Base-by-base conservation (phyloP, 2,113 vertebrate species). In the Phalacrocorax pelagicus region DNA sequence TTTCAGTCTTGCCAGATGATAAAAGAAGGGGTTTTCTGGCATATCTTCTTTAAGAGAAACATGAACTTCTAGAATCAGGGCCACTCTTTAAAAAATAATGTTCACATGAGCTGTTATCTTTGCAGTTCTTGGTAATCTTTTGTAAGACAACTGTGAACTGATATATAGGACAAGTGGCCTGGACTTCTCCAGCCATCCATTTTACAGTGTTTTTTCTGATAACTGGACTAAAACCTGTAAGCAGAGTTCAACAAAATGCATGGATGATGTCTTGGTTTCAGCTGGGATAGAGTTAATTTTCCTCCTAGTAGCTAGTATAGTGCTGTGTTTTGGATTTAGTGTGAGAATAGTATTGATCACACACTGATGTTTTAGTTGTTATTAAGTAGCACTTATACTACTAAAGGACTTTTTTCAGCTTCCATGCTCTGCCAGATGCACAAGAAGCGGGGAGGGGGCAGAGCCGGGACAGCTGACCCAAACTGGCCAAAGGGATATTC, bases 81-180 rank as follows among this genome's bases (percentile, higher is more conserved):
- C 54, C 1, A 2, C 40, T 91, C 54, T 85, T 78, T 44, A 20
- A 75, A 93, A 75, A 74, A 36, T 44, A 66, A 15, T 14, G 73
- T 15, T 93, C 85, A 82, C 34, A n/a, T 59, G 65, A 85, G 44
- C 52, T 85, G 47, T 87, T 94, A 85, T 91, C 90, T 91, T 85
- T 74, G 32, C 73, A 42, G 57, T 79, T 93, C 92, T 92, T 59
- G n/a, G 38, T 81, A 87, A 94, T 75, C 71, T n/a, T 54, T 52
- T 61, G 29, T 52, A 59, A 85, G 58, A 82, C n/a, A 71, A 19
- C 70, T 78, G 27, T 29, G 40, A 72, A 55, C n/a, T 59, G 73
- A 85, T 90, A 55, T 0, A 19, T 2, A 61, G 61, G n/a, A 84
- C 15, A 47, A 55, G 42, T 52, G 78, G 32, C 47, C 65, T 92